phyloP scores from a whole-genome alignment of 1,140 invertebrate genomes.

The Oreohelix idahoensis region DNA sequence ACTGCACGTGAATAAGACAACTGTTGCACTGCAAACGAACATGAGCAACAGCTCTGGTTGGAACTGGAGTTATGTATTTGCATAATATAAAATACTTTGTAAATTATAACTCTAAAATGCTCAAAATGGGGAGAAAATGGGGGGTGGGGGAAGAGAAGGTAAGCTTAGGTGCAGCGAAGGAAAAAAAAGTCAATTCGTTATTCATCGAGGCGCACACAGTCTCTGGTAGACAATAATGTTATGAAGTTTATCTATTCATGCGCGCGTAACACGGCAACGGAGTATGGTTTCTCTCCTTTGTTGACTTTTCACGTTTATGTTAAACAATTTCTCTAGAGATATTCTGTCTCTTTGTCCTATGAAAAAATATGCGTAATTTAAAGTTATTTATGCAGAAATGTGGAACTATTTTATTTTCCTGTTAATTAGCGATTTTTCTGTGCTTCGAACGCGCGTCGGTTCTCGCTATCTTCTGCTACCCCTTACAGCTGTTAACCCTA shows the following conservation, averaged over 20 bases:
- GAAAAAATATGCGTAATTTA: background rate
- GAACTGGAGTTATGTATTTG: too few species aligned
- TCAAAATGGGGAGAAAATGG: too few species aligned
- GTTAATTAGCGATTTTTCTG: background rate
- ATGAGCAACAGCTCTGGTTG: too few species aligned
- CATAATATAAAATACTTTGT: too few species aligned
- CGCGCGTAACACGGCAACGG: background rate
- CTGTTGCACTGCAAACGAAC: too few species aligned
- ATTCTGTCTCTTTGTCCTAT: background rate
- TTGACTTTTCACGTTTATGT: background rate
- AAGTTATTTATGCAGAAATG: background rate
- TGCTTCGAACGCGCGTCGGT: conserved; percentile 34
- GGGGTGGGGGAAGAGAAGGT: too few species aligned
- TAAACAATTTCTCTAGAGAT: background rate
- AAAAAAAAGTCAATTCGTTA: too few species aligned
- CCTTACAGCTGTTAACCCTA: conserved; percentile 17
- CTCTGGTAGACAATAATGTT: background rate
- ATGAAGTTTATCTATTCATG: background rate
- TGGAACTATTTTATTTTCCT: conserved; percentile 33
- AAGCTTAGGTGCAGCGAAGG: too few species aligned
- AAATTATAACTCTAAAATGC: too few species aligned
- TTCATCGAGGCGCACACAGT: background rate
- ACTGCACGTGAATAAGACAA: too few species aligned
- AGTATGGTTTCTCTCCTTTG: background rate
- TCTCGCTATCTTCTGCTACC: conserved; percentile 34